Conservation (phyloP, 2,797 vertebrate species). For the Acanthurus tractus region DNA sequence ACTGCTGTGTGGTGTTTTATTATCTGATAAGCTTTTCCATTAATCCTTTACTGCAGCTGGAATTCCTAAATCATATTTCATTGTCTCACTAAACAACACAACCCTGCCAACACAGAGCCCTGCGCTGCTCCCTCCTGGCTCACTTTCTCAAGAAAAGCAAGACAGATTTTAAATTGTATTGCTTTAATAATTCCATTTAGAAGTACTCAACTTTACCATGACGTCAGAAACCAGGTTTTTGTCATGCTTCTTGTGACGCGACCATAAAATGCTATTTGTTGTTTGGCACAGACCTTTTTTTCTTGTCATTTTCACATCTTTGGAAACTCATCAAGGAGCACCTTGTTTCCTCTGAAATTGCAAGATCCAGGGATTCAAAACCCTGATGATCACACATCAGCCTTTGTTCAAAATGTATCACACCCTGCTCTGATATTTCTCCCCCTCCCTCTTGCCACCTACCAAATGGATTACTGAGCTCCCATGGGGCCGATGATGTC, state of each 20-base stretch:
- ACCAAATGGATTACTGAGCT: conserved; percentile 40
- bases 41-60: background rate
- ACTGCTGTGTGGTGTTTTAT: background rate
- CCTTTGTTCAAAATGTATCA: conserved; percentile 29
- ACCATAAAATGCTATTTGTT: background rate
- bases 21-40: background rate
- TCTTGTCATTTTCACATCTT: background rate
- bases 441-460: conserved; percentile 8
- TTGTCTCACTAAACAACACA: background rate
- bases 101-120: background rate
- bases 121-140: background rate
- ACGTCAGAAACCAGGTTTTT: background rate
- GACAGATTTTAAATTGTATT: background rate
- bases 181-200: background rate
- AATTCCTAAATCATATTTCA: background rate
- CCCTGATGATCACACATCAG: conserved; percentile 1
- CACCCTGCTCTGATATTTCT: conserved; percentile 19
- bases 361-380: background rate
- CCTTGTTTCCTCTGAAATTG: too few species aligned
- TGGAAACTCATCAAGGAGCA: background rate
- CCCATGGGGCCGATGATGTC: conserved; percentile 54
- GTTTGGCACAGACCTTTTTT: background rate
- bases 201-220: background rate
- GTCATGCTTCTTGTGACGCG: background rate
- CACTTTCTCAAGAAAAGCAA: background rate